These are phyloP conservation scores for Lochmaea crataegi DNA, from an alignment of 2,888 invertebrate genomes.

Conservation along the genomic window DNA sequence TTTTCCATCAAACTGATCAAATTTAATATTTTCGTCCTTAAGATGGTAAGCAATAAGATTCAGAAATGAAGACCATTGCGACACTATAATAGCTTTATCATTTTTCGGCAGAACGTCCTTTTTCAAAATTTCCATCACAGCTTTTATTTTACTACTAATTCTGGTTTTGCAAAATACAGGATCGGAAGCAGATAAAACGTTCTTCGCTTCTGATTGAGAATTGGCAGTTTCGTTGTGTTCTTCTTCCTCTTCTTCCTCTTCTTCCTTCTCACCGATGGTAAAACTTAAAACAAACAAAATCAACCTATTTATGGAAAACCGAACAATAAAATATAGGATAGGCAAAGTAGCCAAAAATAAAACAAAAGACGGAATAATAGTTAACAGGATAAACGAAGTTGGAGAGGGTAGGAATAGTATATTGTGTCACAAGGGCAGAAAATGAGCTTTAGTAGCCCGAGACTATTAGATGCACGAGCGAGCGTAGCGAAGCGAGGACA, in stretches of 20 bases:
- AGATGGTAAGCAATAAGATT: constrained; percentile 78
- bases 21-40: constrained; percentile 65
- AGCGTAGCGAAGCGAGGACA: too few relatives aligned
- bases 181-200: constrained; percentile 75
- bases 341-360: too few relatives aligned
- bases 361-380: too few relatives aligned
- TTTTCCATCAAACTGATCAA: constrained; percentile 79
- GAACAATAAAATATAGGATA: too few relatives aligned
- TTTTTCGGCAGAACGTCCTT: constrained; percentile 66
- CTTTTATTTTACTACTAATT: constrained; percentile 72
- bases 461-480: too few relatives aligned
- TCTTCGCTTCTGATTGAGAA: constrained; percentile 63
- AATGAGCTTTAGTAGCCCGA: too few relatives aligned
- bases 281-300: constrained; percentile 18
- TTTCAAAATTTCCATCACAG: constrained; percentile 54
- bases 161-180: constrained; percentile 74
- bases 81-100: constrained; percentile 88
- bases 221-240: background rate
- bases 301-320: too few relatives aligned
- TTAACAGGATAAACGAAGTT: too few relatives aligned
- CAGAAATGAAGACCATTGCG: constrained; percentile 92
- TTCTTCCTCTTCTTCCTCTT: too few relatives aligned
- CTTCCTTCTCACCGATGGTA: background rate
- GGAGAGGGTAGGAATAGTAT: too few relatives aligned
- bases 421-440: too few relatives aligned